Evolutionary conservation across 2,797 vertebrate species (phyloP).

Genomic region (Tapirus indicus): DNA sequence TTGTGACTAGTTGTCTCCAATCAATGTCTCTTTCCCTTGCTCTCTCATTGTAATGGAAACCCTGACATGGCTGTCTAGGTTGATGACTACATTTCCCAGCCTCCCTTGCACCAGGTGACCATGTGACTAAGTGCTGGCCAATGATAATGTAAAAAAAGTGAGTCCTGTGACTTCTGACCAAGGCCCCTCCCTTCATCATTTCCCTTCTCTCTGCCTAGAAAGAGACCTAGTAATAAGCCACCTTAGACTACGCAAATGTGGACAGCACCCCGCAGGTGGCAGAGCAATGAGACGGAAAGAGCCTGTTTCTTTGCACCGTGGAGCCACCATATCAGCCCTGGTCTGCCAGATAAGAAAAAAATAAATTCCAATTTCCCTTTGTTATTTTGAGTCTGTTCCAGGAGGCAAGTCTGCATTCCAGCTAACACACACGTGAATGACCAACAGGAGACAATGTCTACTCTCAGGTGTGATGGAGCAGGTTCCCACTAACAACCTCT

Average conservation of each 20-base stretch:
- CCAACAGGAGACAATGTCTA: not conserved
- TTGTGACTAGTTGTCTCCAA: too few relatives aligned
- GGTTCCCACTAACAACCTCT: not conserved
- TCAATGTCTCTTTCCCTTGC: not conserved
- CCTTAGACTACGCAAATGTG: not conserved
- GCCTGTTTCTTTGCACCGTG: not conserved
- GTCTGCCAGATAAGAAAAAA: not conserved
- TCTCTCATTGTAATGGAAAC: not conserved
- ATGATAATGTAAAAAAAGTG: not conserved
- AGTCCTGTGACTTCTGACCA: not conserved
- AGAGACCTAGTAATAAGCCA: fast-evolving
- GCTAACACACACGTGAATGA: too few relatives aligned
- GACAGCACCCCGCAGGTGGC: not conserved
- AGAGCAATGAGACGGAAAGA: not conserved
- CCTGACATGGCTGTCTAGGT: not conserved
- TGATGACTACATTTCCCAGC: not conserved
- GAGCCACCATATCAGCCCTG: not conserved
- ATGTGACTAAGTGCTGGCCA: not conserved
- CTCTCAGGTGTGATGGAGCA: not conserved
- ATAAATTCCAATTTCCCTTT: not conserved
- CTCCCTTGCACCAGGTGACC: not conserved
- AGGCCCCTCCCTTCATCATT: too few relatives aligned
- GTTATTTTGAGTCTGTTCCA: not conserved
- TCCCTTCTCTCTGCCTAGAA: not conserved
- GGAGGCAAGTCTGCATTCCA: not conserved